These are phyloP conservation scores for Buphagus erythrorhynchus DNA, from an alignment of 2,797 vertebrate genomes.

Conservation along the genomic window DNA sequence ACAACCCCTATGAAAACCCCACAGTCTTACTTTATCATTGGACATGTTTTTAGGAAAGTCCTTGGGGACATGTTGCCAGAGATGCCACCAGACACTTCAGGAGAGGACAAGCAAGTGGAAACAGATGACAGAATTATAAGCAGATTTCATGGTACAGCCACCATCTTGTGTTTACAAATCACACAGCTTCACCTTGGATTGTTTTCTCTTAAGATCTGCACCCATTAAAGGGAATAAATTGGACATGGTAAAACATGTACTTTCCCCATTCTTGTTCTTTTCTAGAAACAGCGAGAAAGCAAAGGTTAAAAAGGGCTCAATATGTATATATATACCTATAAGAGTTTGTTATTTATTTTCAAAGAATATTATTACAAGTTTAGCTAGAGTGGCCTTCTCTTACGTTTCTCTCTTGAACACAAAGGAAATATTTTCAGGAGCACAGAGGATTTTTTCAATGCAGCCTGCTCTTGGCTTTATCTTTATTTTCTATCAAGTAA, in stretches of 20 bases:
- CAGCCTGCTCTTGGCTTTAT: constrained; percentile 43
- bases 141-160: not conserved
- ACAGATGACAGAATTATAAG: not conserved
- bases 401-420: not conserved
- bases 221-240: not conserved
- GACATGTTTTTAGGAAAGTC: not conserved
- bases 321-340: not conserved
- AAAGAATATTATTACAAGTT: not conserved
- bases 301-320: not conserved
- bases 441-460: not conserved
- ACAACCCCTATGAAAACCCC: not conserved
- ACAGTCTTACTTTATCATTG: not conserved
- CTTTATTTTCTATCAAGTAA: constrained; percentile 55
- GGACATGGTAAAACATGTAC: not conserved
- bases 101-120: not conserved
- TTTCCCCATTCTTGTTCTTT: not conserved
- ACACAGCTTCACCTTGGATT: not conserved
- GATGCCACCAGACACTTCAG: not conserved
- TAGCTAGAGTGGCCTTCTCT: not conserved
- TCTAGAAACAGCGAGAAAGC: not conserved
- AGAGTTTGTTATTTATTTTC: not conserved
- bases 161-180: not conserved
- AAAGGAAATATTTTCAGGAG: constrained; percentile 27
- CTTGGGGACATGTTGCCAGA: not conserved
- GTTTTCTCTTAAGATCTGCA: not conserved